These are phyloP conservation scores for Phrynosoma blainvillii DNA, from an alignment of 2,113 vertebrate genomes.

Conservation along the genomic window DNA sequence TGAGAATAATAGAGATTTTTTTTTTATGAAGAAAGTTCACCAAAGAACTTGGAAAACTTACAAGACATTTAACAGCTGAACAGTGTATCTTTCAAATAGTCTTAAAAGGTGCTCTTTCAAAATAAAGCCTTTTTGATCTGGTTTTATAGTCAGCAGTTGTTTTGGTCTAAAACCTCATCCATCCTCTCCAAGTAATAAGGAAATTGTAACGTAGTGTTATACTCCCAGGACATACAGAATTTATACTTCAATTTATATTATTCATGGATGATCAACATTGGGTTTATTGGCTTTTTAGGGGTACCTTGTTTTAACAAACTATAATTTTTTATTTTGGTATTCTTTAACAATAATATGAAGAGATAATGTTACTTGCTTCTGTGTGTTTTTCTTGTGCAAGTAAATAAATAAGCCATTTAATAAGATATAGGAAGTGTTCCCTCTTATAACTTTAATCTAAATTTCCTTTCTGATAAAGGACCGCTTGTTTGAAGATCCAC, in stretches of 20 bases:
- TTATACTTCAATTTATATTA: conserved; percentile 44
- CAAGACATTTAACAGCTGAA: conserved; percentile 71
- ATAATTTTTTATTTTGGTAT: background rate
- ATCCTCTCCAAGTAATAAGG: conserved; percentile 71
- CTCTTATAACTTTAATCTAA: conserved; percentile 64
- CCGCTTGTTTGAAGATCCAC: conserved; percentile 73
- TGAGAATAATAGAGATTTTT: conserved; percentile 69
- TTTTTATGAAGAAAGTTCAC: conserved; percentile 69
- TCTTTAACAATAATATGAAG: conserved; percentile 24
- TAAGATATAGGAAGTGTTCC: conserved; percentile 48
- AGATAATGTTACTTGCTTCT: conserved; percentile 18
- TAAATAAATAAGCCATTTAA: background rate
- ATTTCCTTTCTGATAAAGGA: conserved; percentile 73
- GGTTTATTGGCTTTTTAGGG: conserved; percentile 50
- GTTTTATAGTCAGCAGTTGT: conserved; percentile 69
- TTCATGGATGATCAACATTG: conserved; percentile 25
- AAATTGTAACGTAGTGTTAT: conserved; percentile 57
- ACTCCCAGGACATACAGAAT: conserved; percentile 50
- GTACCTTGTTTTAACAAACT: conserved; percentile 37
- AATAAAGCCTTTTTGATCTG: conserved; percentile 72
- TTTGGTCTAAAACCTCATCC: conserved; percentile 69
- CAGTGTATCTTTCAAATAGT: conserved; percentile 67
- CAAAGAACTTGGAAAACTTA: conserved; percentile 70
- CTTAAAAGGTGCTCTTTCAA: conserved; percentile 65
- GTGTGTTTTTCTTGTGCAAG: conserved; percentile 8